Base-by-base conservation (phyloP, 2,797 vertebrate genomes). In the Acestrorhynchus altus region DNA sequence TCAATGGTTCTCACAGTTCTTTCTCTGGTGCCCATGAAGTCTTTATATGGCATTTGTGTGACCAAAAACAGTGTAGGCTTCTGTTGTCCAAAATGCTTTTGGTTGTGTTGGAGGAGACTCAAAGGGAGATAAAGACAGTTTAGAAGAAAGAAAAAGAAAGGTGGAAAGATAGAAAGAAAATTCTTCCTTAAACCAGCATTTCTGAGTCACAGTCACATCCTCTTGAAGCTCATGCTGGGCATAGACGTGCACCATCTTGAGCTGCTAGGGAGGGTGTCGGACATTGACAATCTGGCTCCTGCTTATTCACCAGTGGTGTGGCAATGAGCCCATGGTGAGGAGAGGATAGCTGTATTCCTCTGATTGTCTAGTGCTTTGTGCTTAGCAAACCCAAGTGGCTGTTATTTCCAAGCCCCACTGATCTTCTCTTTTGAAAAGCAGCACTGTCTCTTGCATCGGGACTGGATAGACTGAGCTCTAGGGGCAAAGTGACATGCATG, bases 221-320 rank as follows among this genome's bases (percentile, higher is more conserved):
- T 76, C 63, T 75, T 52, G 77, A 71, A 83, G 49, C 66, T 78
- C 79, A 66, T 10, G 18, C 78, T 86, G 80, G 76, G 79, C 18
- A 70, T 39, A 66, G 66, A 78, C 54, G 73, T 56, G 52, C 76
- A 79, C 73, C 80, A 85, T 78, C 80, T 86, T 81, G 74, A 79
- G 67, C 73, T 73, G 76, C 64, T 31, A 81, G 74, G 80, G 61
- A 73, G 78, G 80, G 78, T 79, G 77, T 77, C 60, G 68, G 72
- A 78, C 61, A 81, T 84, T 83, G 78, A 52, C 72, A 83, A 76
- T 87, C 73, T 83, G 70, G 57, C 78, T 77, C 77, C 74, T 72
- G 82, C 72, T 80, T 76, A 59, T 82, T 82, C 78, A 72, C 74
- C 80, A 76, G 83, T 71, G 78, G 74, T 81, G 72, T 78, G 47